phyloP scores from a whole-genome alignment of 2,888 invertebrate genomes.

The Therioaphis trifolii region DNA sequence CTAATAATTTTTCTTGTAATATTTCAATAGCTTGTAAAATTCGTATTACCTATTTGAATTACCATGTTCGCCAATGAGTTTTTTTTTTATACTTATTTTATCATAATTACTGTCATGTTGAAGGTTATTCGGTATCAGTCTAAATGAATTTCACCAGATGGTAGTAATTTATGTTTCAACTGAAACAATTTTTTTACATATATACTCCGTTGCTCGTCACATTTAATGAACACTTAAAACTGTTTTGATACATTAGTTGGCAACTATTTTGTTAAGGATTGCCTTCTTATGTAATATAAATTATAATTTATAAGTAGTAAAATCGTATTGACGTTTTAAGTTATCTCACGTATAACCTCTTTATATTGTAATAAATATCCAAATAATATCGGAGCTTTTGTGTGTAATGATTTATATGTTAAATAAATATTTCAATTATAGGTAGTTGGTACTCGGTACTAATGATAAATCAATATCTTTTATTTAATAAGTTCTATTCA shows the following conservation, averaged over 20 bases:
- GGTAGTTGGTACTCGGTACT: no score
- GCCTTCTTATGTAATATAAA: no score
- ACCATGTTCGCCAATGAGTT: not conserved
- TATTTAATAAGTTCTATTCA: no score
- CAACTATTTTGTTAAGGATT: constrained; percentile 5
- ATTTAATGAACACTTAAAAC: not conserved
- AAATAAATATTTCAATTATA: no score
- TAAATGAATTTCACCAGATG: constrained; percentile 40
- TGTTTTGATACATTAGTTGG: not conserved
- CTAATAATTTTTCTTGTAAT: not conserved
- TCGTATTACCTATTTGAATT: not conserved
- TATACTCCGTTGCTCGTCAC: not conserved
- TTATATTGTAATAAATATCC: no score
- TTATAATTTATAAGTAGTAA: no score
- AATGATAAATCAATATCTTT: no score
- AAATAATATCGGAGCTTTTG: no score
- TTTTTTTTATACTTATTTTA: constrained; percentile 17
- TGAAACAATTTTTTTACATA: constrained; percentile 21
- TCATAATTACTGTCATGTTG: constrained; percentile 22
- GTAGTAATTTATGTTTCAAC: not conserved
- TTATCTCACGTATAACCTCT: no score
- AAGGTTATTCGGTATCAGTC: constrained; percentile 23
- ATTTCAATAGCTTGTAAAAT: not conserved
- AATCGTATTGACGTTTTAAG: no score
- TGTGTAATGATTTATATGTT: no score